Percentiles rank a stretch among this genome's conserved stretches.
These are phyloP conservation scores for Isotomurus palustris DNA, from an alignment of 2,888 invertebrate species.

Conservation along the genomic window DNA sequence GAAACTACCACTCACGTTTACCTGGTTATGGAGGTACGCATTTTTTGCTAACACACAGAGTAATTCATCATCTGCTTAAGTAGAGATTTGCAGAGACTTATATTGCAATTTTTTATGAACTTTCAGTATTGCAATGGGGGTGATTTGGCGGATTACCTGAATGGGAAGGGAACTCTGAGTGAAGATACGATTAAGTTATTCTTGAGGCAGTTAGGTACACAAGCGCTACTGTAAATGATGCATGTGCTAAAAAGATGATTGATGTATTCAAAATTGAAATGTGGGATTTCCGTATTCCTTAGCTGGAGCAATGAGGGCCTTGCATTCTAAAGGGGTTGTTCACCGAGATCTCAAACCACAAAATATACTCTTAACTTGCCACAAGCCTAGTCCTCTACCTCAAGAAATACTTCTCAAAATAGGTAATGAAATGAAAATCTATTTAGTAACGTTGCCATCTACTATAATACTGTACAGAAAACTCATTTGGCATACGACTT, in stretches of 20 bases:
- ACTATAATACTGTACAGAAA: not conserved
- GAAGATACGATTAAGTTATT: conserved; percentile 96
- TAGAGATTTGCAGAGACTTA: not conserved
- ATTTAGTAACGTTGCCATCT: not conserved
- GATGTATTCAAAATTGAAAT: not conserved
- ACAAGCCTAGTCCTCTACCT: conserved; percentile 64
- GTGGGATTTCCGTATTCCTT: conserved; percentile 10
- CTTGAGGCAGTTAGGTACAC: conserved; percentile 78
- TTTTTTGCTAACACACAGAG: not conserved
- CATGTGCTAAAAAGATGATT: not conserved
- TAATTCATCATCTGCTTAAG: too few relatives aligned
- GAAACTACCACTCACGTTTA: conserved; percentile 92
- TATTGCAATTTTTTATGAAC: conserved; percentile 47
- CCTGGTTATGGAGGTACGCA: conserved; percentile 94
- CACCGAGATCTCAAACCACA: conserved; percentile 99
- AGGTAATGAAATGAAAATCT: conserved; percentile 56
- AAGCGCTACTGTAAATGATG: too few relatives aligned
- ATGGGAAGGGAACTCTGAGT: conserved; percentile 88
- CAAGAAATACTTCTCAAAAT: conserved; percentile 91
- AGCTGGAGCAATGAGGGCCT: conserved; percentile 96
- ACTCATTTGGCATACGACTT: conserved; percentile 4
- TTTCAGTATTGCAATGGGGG: conserved; percentile 97
- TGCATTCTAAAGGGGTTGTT: conserved; percentile 95
- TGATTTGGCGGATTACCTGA: conserved; percentile 95
- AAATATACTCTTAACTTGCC: conserved; percentile 92